These are phyloP conservation scores for Calameuta idolon DNA, from an alignment of 2,888 invertebrate species.

Conservation along the genomic window DNA sequence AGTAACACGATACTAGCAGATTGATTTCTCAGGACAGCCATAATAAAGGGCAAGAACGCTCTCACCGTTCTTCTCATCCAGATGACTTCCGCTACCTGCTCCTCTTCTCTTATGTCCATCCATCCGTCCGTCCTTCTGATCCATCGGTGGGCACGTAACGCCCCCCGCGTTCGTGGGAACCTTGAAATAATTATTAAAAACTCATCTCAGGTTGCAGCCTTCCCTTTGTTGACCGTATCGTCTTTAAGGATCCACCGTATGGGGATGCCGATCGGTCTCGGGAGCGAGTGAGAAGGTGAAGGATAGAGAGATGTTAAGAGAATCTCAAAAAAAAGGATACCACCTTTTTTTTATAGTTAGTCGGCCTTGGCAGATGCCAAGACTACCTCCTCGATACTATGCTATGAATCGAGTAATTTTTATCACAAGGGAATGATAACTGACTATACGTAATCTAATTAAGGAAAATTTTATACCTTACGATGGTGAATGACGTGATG, in stretches of 20 bases:
- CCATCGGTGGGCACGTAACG: slow-evolving; percentile 53
- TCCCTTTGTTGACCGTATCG: slow-evolving; percentile 64
- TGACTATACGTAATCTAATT: not conserved
- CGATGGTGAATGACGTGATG: not conserved
- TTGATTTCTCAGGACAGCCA: slow-evolving; percentile 59
- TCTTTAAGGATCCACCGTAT: slow-evolving; percentile 58
- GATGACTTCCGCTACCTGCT: slow-evolving; percentile 67
- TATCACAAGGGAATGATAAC: not conserved
- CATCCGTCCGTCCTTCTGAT: slow-evolving; percentile 31
- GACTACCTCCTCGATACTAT: not conserved
- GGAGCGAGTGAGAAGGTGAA: slow-evolving; percentile 16
- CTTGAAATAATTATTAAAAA: slow-evolving; percentile 64
- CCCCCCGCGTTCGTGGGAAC: slow-evolving; percentile 67
- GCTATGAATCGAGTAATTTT: not conserved
- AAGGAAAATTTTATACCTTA: not conserved
- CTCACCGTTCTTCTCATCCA: slow-evolving; percentile 55
- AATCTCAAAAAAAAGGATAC: slow-evolving; percentile 3
- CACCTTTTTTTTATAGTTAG: slow-evolving; percentile 16
- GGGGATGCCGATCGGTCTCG: slow-evolving; percentile 15
- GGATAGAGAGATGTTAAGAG: slow-evolving; percentile 9
- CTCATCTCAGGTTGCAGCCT: slow-evolving; percentile 59
- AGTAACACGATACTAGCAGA: slow-evolving; percentile 57
- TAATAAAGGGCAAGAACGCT: slow-evolving; percentile 42
- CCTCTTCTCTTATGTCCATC: slow-evolving; percentile 42
- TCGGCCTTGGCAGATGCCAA: slow-evolving; percentile 41